Conservation (phyloP, 2,797 vertebrate genomes). For the Leptodactylus fallax region DNA sequence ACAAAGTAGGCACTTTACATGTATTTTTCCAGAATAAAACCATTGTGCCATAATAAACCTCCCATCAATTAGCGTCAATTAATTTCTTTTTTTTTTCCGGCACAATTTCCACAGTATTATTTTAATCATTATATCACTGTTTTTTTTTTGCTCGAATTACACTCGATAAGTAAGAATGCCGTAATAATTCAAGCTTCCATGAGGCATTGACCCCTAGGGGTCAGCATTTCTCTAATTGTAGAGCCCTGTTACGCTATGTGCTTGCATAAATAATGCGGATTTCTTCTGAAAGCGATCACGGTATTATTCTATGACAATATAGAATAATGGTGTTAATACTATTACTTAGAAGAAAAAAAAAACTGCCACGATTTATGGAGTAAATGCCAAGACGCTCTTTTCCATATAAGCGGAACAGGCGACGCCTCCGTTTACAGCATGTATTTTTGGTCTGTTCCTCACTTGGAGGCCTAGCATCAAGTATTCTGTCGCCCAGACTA, state of each 20-base stretch:
- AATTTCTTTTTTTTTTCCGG: slow-evolving; percentile 73
- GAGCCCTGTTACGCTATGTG: slow-evolving; percentile 76
- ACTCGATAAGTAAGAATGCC: not conserved
- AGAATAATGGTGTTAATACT: slow-evolving; percentile 58
- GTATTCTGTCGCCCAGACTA: slow-evolving; percentile 19
- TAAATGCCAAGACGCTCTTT: not conserved
- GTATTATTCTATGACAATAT: slow-evolving; percentile 51
- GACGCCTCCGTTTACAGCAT: slow-evolving; percentile 56
- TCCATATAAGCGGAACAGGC: not conserved
- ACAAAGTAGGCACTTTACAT: slow-evolving; percentile 83
- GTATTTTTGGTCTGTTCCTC: slow-evolving; percentile 53
- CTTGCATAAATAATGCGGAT: slow-evolving; percentile 68
- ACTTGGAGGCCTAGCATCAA: slow-evolving; percentile 18
- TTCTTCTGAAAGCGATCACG: slow-evolving; percentile 10
- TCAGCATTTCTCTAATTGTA: slow-evolving; percentile 71
- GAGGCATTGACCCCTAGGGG: slow-evolving; percentile 20
- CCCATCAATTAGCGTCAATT: slow-evolving; percentile 59
- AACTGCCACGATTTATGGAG: slow-evolving; percentile 4
- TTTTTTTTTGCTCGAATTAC: slow-evolving; percentile 62
- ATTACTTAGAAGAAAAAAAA: not conserved
- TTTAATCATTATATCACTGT: slow-evolving; percentile 66
- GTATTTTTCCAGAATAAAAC: not conserved
- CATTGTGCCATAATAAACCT: slow-evolving; percentile 22
- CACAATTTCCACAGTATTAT: slow-evolving; percentile 88
- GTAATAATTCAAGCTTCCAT: not conserved